Percentiles rank a stretch among this genome's conserved stretches.
Conservation (phyloP, 1,140 invertebrate genomes). For the Lucilia cuprina region DNA sequence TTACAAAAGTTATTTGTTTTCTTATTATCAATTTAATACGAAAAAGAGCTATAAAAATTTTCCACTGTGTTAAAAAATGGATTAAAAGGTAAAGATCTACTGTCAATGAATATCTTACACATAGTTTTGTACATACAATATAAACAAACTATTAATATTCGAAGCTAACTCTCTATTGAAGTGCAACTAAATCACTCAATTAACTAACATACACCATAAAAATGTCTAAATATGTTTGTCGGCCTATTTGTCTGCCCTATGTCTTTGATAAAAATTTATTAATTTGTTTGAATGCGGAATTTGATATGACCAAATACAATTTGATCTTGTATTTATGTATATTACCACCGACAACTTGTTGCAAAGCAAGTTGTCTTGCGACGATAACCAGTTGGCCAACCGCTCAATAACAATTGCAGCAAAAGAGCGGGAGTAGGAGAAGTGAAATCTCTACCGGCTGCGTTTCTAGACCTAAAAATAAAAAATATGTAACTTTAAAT, state of each 20-base stretch:
- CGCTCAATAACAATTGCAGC: not conserved
- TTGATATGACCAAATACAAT: not conserved
- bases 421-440: not conserved
- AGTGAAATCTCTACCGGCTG: not conserved
- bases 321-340: not conserved
- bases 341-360: not conserved
- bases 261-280: not conserved
- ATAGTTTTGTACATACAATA: too few species aligned
- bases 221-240: not conserved
- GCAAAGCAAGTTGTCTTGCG: conserved; percentile 8
- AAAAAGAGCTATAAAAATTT: too few species aligned
- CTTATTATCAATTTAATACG: too few species aligned
- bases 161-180: too few species aligned
- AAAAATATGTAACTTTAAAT: not conserved
- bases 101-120: too few species aligned
- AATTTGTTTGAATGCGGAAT: conserved; percentile 10
- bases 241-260: not conserved
- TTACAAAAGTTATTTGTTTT: too few species aligned
- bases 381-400: conserved; percentile 15
- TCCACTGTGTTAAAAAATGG: too few species aligned
- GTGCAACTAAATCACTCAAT: too few species aligned
- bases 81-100: too few species aligned
- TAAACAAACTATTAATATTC: too few species aligned
- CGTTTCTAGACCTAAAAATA: too few species aligned
- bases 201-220: too few species aligned